phyloP scores from a whole-genome alignment of 2,797 vertebrate genomes.

The Coreius guichenoti region DNA sequence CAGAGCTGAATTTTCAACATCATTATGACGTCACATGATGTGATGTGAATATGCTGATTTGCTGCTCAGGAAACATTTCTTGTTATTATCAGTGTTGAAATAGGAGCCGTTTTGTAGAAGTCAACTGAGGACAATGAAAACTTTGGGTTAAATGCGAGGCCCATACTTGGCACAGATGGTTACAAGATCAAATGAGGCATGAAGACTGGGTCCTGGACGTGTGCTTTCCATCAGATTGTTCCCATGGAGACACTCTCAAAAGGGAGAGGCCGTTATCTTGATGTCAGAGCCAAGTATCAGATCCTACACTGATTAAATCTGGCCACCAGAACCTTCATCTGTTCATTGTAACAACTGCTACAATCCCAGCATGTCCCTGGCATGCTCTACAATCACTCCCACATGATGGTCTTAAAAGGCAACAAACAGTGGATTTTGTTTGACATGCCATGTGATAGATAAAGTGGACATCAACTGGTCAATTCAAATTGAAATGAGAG shows the following conservation, averaged over 20 bases:
- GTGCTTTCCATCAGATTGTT: conserved; percentile 38
- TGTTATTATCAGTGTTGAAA: not conserved
- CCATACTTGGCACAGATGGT: conserved; percentile 44
- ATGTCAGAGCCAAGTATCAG: conserved; percentile 50
- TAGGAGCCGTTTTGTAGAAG: not conserved
- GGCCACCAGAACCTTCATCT: conserved; percentile 45
- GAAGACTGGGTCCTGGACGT: conserved; percentile 32
- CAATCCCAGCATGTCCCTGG: conserved; percentile 36
- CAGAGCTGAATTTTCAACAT: not conserved
- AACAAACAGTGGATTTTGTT: conserved; percentile 15
- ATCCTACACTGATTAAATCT: conserved; percentile 47
- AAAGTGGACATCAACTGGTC: not conserved
- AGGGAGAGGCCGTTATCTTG: conserved; percentile 41
- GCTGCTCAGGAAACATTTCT: not conserved
- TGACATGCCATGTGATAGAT: not conserved
- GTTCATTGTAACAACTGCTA: conserved; percentile 36
- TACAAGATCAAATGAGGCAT: conserved; percentile 57
- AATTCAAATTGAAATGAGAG: not conserved
- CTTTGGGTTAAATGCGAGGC: conserved; percentile 38
- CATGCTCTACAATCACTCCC: conserved; percentile 21
- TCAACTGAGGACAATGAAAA: conserved; percentile 19
- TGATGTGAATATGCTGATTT: not conserved
- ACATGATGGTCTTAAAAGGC: conserved; percentile 8
- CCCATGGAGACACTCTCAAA: conserved; percentile 36
- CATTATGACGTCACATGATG: not conserved